Evolutionary conservation across 1,140 invertebrate species (phyloP).

Genomic region (Panagrolaimus sp.): DNA sequence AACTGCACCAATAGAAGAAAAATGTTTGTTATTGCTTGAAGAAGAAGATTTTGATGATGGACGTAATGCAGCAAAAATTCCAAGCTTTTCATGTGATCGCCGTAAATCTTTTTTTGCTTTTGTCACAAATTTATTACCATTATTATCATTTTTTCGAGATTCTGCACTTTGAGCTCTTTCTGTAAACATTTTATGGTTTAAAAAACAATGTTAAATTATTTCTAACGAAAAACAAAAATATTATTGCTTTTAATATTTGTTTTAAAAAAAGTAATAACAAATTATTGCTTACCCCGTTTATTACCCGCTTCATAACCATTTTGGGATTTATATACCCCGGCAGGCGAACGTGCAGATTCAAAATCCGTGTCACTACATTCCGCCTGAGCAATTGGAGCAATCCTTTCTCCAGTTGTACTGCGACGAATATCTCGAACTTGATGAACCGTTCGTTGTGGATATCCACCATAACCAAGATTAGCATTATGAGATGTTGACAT

Average conservation of each 20-base stretch:
- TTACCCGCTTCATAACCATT: neutral
- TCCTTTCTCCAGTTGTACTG: conserved; percentile 15
- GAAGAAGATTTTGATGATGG: conserved; percentile 6
- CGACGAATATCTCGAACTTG: neutral
- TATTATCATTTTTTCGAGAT: neutral
- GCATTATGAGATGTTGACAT: neutral
- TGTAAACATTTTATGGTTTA: too few species aligned
- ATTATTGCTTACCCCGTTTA: conserved; percentile 9
- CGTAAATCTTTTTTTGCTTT: conserved; percentile 10
- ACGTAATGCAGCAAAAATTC: conserved; percentile 2
- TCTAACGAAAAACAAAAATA: neutral
- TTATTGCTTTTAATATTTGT: neutral
- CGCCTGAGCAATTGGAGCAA: conserved; percentile 52
- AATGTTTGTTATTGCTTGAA: neutral
- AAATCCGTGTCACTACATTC: conserved; percentile 57
- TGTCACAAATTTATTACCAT: conserved; percentile 1
- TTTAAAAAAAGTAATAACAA: neutral
- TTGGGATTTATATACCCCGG: neutral
- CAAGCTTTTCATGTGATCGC: conserved; percentile 5
- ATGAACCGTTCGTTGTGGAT: conserved; percentile 9
- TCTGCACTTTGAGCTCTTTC: neutral
- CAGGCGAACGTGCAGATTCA: conserved; percentile 37
- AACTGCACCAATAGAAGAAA: conserved; percentile 10
- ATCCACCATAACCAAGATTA: conserved; percentile 3
- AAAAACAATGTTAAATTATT: neutral